Percentiles rank a stretch among this genome's conserved stretches.
Conservation (phyloP, 1,140 invertebrate genomes). For the Colletes gigas region DNA sequence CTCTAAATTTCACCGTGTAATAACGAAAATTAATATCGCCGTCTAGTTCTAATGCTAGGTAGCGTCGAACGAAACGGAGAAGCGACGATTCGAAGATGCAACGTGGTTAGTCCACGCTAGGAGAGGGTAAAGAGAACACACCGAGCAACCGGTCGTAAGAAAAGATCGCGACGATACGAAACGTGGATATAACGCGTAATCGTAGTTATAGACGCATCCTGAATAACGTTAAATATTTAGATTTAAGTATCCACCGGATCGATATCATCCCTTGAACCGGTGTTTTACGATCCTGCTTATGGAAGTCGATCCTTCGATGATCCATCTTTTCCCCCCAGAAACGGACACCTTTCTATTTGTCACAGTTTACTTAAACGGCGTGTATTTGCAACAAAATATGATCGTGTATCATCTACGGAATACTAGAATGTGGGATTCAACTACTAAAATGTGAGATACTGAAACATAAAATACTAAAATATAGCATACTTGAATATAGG, state of each 20-base stretch:
- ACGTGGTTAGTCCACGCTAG: constrained; percentile 17
- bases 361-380: background rate
- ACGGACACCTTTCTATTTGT: background rate
- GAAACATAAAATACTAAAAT: too few relatives aligned
- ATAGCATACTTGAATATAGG: too few relatives aligned
- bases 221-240: constrained; percentile 47
- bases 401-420: too few relatives aligned
- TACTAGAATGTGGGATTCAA: too few relatives aligned
- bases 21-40: constrained; percentile 14
- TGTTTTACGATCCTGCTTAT: constrained; percentile 8
- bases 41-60: constrained; percentile 13
- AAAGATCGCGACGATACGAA: constrained; percentile 51
- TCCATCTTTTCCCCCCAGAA: background rate
- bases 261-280: constrained; percentile 10
- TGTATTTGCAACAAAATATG: too few relatives aligned
- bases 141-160: constrained; percentile 48
- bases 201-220: constrained; percentile 41
- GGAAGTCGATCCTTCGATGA: background rate
- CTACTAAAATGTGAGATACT: too few relatives aligned
- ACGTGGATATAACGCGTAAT: constrained; percentile 47
- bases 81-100: constrained; percentile 32
- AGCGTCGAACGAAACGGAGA: constrained; percentile 27
- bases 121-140: constrained; percentile 39
- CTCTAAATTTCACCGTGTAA: constrained; percentile 4
- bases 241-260: constrained; percentile 21